Conservation (phyloP, 2,888 invertebrate genomes). For the Tetrapedia diversipes region DNA sequence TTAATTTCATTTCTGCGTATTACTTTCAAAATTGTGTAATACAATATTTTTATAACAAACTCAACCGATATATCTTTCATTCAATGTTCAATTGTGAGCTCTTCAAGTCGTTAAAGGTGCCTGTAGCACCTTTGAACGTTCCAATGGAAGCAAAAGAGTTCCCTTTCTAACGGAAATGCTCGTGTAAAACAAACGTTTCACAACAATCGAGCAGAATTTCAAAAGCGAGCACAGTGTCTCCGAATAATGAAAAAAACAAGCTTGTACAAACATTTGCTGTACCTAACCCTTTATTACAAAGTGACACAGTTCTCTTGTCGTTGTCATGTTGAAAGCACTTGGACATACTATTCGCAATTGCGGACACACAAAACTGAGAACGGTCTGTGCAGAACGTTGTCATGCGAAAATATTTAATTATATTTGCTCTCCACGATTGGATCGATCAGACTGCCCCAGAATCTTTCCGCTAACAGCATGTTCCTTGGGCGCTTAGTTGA, state of each 20-base stretch:
- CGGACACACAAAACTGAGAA: background rate
- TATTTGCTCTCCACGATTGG: slow-evolving; percentile 29
- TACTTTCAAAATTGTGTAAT: too few species aligned
- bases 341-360: background rate
- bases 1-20: too few species aligned
- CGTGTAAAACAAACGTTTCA: background rate
- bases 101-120: too few species aligned
- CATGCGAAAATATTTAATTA: slow-evolving; percentile 37
- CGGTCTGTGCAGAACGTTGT: background rate
- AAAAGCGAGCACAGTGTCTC: background rate
- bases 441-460: slow-evolving; percentile 16
- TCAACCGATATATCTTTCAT: too few species aligned
- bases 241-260: background rate
- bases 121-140: too few species aligned
- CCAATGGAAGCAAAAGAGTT: background rate
- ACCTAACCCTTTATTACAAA: background rate
- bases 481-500: slow-evolving; percentile 28
- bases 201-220: background rate
- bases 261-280: slow-evolving; percentile 3
- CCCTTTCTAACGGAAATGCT: background rate
- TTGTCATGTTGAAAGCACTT: background rate
- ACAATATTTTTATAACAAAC: too few species aligned
- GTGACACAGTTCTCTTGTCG: background rate
- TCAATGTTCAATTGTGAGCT: too few species aligned
- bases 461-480: slow-evolving; percentile 27